phyloP scores from a whole-genome alignment of 1,140 invertebrate genomes.

The Aphelenchoides besseyi region DNA sequence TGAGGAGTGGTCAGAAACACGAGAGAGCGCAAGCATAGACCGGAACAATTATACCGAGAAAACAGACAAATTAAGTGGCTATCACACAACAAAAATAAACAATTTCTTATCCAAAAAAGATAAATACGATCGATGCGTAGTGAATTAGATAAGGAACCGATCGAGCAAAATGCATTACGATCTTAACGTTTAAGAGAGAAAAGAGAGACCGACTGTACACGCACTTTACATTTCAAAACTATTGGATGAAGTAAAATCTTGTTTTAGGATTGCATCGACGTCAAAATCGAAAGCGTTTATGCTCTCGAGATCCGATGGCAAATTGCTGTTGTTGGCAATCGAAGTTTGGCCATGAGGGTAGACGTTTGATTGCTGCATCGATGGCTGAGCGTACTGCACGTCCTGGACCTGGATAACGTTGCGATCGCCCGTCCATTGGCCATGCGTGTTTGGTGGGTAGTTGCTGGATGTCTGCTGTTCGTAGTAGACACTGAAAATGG shows the following conservation, averaged over 20 bases:
- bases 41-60: not conserved
- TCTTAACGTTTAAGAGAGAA: not conserved
- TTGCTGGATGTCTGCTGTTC: not conserved
- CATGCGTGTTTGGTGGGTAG: not conserved
- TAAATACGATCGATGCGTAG: not conserved
- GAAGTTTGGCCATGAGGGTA: not conserved
- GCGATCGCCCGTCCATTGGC: not conserved
- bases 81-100: too few species aligned
- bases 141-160: not conserved
- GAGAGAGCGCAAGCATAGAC: too few species aligned
- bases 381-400: not conserved
- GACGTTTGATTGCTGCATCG: not conserved
- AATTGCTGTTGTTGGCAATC: too few species aligned
- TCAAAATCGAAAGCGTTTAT: not conserved
- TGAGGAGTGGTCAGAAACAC: too few species aligned
- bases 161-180: not conserved
- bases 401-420: not conserved
- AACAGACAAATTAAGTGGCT: not conserved
- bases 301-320: not conserved
- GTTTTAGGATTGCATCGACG: not conserved
- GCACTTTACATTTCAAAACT: not conserved
- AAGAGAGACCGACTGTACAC: conserved; percentile 1
- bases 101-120: not conserved
- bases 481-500: not conserved
- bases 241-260: not conserved